Conservation (phyloP, 2,888 invertebrate genomes). For the Maniola hyperantus region DNA sequence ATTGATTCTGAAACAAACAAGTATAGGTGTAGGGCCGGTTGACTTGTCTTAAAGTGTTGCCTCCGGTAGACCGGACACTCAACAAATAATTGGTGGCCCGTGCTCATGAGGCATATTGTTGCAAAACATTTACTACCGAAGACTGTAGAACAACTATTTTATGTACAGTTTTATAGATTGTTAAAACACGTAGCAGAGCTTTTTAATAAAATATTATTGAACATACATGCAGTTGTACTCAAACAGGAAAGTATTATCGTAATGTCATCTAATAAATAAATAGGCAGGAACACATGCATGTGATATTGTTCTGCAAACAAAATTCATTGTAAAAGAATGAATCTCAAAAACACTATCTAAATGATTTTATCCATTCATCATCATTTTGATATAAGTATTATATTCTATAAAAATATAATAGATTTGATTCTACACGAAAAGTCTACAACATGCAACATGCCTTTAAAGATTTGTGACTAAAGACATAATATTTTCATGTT, state of each 20-base stretch:
- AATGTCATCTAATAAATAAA: constrained; percentile 38
- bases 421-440: not conserved
- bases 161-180: constrained; percentile 5
- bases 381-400: not conserved
- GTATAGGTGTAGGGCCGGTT: constrained; percentile 27
- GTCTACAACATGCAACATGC: not conserved
- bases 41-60: constrained; percentile 48
- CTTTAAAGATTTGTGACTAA: not conserved
- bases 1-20: too few species aligned
- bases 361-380: not conserved
- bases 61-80: constrained; percentile 52
- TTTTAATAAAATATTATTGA: constrained; percentile 26
- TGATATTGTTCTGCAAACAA: not conserved
- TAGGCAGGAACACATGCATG: not conserved
- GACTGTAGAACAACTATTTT: constrained; percentile 16
- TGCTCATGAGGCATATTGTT: constrained; percentile 56
- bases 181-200: constrained; percentile 15
- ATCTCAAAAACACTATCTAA: not conserved
- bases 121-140: constrained; percentile 2
- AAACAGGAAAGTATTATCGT: constrained; percentile 67
- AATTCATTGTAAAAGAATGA: not conserved
- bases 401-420: too few species aligned
- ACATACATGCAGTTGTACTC: constrained; percentile 61
- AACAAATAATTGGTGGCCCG: constrained; percentile 60
- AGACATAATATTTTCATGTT: constrained; percentile 64